Evolutionary conservation across 2,888 invertebrate genomes (phyloP).

Genomic region (Pristionchus mayeri): DNA sequence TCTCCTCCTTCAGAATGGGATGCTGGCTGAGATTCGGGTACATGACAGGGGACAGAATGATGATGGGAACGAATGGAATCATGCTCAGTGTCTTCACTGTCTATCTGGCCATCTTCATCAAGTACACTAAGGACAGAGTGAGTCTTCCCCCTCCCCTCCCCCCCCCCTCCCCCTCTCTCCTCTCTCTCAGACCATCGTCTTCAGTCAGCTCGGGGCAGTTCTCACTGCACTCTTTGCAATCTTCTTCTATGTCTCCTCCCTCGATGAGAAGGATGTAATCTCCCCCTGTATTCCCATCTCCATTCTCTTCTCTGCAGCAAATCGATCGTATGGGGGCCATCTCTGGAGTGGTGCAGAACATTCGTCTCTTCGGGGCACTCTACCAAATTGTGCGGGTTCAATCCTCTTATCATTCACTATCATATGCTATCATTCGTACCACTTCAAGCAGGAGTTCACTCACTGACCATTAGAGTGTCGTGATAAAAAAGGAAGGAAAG

Average conservation of each 20-base stretch:
- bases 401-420: background rate
- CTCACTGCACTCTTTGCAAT: slow-evolving; percentile 57
- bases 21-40: slow-evolving; percentile 72
- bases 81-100: slow-evolving; percentile 65
- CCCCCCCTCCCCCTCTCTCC: background rate
- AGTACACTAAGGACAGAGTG: slow-evolving; percentile 73
- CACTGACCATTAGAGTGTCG: too few species aligned
- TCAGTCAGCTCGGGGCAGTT: slow-evolving; percentile 63
- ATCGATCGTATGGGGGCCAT: slow-evolving; percentile 69
- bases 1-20: slow-evolving; percentile 59
- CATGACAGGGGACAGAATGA: slow-evolving; percentile 68
- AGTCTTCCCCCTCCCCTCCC: slow-evolving; percentile 29
- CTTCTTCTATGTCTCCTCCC: slow-evolving; percentile 66
- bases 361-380: slow-evolving; percentile 67
- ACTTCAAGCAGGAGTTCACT: too few species aligned
- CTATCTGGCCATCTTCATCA: slow-evolving; percentile 69
- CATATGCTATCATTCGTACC: too few species aligned
- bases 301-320: background rate
- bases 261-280: slow-evolving; percentile 50
- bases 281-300: background rate
- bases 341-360: slow-evolving; percentile 73
- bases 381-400: slow-evolving; percentile 65
- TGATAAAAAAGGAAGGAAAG: too few species aligned
- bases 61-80: slow-evolving; percentile 67
- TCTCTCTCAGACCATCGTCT: slow-evolving; percentile 66